Evolutionary conservation across 2,113 vertebrate genomes (phyloP), one percentile per base, ranked within the genome.

Genomic region (Marmota flaviventris): DNA sequence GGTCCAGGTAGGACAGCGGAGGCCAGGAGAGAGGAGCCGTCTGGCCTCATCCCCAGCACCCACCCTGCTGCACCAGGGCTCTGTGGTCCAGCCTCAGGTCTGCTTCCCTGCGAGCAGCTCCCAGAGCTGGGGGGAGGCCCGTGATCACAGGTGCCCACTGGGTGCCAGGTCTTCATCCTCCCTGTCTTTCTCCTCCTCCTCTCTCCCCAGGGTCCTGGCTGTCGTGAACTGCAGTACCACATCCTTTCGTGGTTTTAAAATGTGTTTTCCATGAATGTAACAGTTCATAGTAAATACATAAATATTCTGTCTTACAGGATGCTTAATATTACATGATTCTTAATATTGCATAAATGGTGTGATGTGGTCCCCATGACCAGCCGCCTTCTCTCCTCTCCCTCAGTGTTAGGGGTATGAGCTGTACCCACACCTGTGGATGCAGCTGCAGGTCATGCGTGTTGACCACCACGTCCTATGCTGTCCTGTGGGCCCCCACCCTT

Each of bases 61-160:
- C 16, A 2, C 29, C 53, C 51, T n/a, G 0, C 58, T 9, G 34
- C 11, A 34, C 27, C 61, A 78, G 48, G 32, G 34, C 14, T 14
- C 0, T 39, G 29, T 4, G 48, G n/a, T 8, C 67, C 12, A 34
- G 45, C 61, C 45, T 81, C 25, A 2, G 5, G 5, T 2, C 48
- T 3, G 4, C 24, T 13, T 85, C 14, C 27, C 39, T 34, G 10
- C 42, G 58, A 70, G 72, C 53, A 37, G 51, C 39, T 16, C 4
- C 4, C 0, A 9, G 58, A 6, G 7, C 56, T 5, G 17, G 56
- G 17, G 56, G 56, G 18, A 56, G 18, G 56, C 56, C 18, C 22
- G 11, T 5, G 56, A 24, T 6, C 2, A 0, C 2, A 0, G 1
- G 0, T 1, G 0, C 0, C 84, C 16, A 29, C 18, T 1, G 2